Evolutionary conservation across 2,113 vertebrate genomes (phyloP).

Genomic region (Cyprinodon variegatus): DNA sequence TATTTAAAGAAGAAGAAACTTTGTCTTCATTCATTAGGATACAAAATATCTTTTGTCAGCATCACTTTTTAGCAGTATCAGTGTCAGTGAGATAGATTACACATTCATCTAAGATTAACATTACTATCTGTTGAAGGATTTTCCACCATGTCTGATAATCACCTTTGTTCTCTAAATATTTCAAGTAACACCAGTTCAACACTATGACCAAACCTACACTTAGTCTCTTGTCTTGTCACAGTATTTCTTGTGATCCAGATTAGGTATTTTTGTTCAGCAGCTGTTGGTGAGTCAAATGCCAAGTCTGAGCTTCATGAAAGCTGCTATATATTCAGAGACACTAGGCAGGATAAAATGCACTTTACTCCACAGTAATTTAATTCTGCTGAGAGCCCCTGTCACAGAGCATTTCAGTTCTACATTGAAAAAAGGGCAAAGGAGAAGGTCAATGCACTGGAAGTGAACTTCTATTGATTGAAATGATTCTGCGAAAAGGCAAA

Average conservation of each 20-base stretch:
- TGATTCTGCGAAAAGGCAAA: constrained; percentile 38
- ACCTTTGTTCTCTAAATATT: not conserved
- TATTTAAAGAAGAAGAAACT: no score
- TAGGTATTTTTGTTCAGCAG: constrained; percentile 27
- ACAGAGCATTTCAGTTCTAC: constrained; percentile 54
- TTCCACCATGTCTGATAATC: not conserved
- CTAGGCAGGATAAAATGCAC: constrained; percentile 45
- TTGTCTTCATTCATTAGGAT: no score
- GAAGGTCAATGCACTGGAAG: constrained; percentile 62
- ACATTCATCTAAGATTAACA: not conserved
- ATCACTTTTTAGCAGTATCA: no score
- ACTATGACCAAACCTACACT: not conserved
- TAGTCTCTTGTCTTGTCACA: constrained; percentile 1
- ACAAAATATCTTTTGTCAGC: no score
- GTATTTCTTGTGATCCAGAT: constrained; percentile 40
- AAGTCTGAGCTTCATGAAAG: constrained; percentile 28
- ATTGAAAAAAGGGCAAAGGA: constrained; percentile 52
- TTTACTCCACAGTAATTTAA: constrained; percentile 60
- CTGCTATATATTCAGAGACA: constrained; percentile 48
- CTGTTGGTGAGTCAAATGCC: constrained; percentile 47
- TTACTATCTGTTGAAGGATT: not conserved
- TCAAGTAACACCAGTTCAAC: not conserved
- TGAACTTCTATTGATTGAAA: constrained; percentile 51
- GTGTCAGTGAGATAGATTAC: no score
- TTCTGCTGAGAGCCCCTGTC: constrained; percentile 57